These are phyloP conservation scores for Ostrea denselamellosa DNA, from an alignment of 1,140 invertebrate genomes.

Conservation along the genomic window DNA sequence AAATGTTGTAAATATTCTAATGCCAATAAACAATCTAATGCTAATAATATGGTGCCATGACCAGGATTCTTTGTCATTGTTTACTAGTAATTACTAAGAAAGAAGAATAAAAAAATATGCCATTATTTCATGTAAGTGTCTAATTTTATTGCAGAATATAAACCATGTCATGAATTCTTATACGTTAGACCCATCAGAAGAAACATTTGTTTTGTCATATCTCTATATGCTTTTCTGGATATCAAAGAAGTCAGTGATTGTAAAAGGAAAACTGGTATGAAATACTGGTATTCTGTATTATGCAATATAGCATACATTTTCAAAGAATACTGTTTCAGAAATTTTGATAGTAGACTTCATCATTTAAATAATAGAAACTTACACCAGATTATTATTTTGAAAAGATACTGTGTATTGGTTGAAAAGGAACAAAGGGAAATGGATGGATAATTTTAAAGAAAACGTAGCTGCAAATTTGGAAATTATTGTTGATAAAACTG, in stretches of 20 bases:
- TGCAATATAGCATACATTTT: too few relatives aligned
- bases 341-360: too few relatives aligned
- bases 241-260: neutral
- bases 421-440: neutral
- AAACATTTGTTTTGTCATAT: neutral
- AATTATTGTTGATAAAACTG: neutral
- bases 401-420: neutral
- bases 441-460: slow-evolving; percentile 4
- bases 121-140: neutral
- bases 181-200: neutral
- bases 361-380: too few relatives aligned
- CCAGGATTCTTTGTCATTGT: neutral
- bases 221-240: neutral
- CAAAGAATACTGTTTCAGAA: too few relatives aligned
- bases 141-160: neutral
- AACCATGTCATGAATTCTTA: neutral
- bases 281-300: neutral
- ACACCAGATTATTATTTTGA: neutral
- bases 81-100: neutral
- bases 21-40: neutral
- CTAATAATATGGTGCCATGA: neutral
- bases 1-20: neutral
- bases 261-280: slow-evolving; percentile 1
- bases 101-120: neutral
- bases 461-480: neutral